Evolutionary conservation across 2,888 invertebrate genomes (phyloP).

Genomic region (Coecobrya sp.): DNA sequence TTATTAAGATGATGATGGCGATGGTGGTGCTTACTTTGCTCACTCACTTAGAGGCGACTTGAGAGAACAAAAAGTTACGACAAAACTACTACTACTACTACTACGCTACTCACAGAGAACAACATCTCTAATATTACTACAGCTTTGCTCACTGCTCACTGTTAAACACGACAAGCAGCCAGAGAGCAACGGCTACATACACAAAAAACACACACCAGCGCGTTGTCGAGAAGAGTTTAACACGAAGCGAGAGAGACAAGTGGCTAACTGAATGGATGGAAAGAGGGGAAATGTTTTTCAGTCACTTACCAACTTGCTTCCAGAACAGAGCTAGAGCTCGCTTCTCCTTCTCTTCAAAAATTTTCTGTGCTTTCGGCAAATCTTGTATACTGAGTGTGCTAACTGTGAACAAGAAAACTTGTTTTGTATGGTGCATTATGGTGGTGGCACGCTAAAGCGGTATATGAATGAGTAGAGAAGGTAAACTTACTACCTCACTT

Average conservation of each 20-base stretch:
- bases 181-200: slow-evolving; percentile 35
- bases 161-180: slow-evolving; percentile 50
- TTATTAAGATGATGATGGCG: slow-evolving; percentile 51
- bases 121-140: slow-evolving; percentile 18
- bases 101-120: slow-evolving; percentile 5
- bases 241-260: slow-evolving; percentile 74
- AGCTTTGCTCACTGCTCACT: slow-evolving; percentile 22
- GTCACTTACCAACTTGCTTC: slow-evolving; percentile 83
- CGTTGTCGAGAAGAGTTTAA: slow-evolving; percentile 71
- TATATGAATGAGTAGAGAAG: neutral
- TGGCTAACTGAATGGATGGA: slow-evolving; percentile 73
- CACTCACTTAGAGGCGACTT: slow-evolving; percentile 71
- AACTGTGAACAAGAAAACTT: neutral
- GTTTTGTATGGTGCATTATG: neutral
- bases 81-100: slow-evolving; percentile 61
- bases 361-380: neutral
- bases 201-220: slow-evolving; percentile 43
- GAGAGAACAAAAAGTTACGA: slow-evolving; percentile 36
- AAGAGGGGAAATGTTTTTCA: slow-evolving; percentile 80
- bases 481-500: neutral
- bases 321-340: slow-evolving; percentile 77
- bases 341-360: neutral
- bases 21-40: slow-evolving; percentile 74
- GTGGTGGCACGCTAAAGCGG: neutral
- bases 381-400: neutral